Evolutionary conservation across 92 coral and sea anemone species (phyloP), one percentile per base, ranked within the genome.

Genomic region (Porites divaricata): DNA sequence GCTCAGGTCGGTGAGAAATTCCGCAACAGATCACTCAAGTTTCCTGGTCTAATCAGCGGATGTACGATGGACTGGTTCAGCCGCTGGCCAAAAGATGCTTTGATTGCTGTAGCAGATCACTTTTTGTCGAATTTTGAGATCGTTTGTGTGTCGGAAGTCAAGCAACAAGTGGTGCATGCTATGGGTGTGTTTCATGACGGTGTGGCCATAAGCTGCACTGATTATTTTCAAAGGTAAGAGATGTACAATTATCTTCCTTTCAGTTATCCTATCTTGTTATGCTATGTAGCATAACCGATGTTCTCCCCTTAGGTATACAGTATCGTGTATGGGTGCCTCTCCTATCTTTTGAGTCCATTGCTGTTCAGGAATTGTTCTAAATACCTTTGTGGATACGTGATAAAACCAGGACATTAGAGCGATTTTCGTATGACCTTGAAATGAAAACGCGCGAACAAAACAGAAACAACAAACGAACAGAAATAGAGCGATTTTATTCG

Each of bases 51-150:
- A 76, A 96, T 96, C 89, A 96, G 98, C 64, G 98, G 98, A 68
- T 96, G 98, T 76, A 96, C 98, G 23, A 96, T 96, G 98, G 98
- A 96, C 83, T 96, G 98, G 98, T 96, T 96, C 25, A 95, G 98
- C 96, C 98, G 98, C 93, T 96, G 98, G 98, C 98, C 98, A 5
- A 96, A 96, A 72, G 98, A 96, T 85, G 98, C 98, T 24, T 83
- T 96, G 86, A 96, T 96, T 77, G 98, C 98, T 14, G 98, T 96
- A 13, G 98, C 98, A 66, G 92, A 96, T 74, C 98, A 96, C 68
- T 96, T 96, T 78, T 74, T 96, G 70, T 92, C 98, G 67, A 85
- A 52, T 74, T 96, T 91, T 84, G 98, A 96, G 23, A 89, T 96
- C 10, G 98, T 89, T 41, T 96, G 98, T 75, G 89, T 88, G 10